A percentile compares a stretch with the other conserved stretches of the same genome.
Evolutionary conservation across 2,888 invertebrate species (phyloP).

Genomic region (Acrobasis consociella): DNA sequence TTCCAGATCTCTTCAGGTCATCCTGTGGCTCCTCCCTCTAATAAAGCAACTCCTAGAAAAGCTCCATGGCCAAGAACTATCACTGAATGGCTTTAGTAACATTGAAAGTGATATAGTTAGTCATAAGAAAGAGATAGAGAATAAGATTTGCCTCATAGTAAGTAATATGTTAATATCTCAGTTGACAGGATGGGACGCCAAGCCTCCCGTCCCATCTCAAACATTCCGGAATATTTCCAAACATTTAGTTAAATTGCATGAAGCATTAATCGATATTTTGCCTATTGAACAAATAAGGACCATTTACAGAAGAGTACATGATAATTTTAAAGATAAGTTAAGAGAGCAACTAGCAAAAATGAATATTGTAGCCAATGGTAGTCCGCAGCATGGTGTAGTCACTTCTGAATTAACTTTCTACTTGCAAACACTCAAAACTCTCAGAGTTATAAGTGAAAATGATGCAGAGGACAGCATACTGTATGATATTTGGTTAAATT

Average conservation of each 20-base stretch:
- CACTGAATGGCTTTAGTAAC: constrained; percentile 84
- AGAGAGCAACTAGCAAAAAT: constrained; percentile 92
- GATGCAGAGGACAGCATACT: constrained; percentile 89
- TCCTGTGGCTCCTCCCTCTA: constrained; percentile 90
- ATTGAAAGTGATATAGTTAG: constrained; percentile 91
- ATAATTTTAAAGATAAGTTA: constrained; percentile 93
- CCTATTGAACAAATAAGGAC: constrained; percentile 90
- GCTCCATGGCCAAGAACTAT: constrained; percentile 75
- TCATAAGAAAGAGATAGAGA: constrained; percentile 96
- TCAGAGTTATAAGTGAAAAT: constrained; percentile 89
- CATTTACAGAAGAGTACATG: constrained; percentile 90
- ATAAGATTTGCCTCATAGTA: constrained; percentile 95
- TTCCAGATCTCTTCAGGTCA: constrained; percentile 90
- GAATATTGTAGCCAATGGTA: constrained; percentile 97
- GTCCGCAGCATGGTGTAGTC: constrained; percentile 97
- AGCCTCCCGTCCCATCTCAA: constrained; percentile 96
- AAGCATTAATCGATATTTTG: constrained; percentile 93
- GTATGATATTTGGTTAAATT: constrained; percentile 92
- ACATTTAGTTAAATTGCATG: constrained; percentile 95
- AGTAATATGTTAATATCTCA: constrained; percentile 92
- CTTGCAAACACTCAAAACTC: constrained; percentile 91
- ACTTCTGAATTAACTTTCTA: constrained; percentile 96
- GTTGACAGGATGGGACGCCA: constrained; percentile 94
- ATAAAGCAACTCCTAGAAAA: constrained; percentile 87
- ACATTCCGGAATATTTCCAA: constrained; percentile 93